Evolutionary conservation across 2,888 invertebrate genomes (phyloP), one percentile per base, ranked within the genome.

Genomic region (Meganola albula): DNA sequence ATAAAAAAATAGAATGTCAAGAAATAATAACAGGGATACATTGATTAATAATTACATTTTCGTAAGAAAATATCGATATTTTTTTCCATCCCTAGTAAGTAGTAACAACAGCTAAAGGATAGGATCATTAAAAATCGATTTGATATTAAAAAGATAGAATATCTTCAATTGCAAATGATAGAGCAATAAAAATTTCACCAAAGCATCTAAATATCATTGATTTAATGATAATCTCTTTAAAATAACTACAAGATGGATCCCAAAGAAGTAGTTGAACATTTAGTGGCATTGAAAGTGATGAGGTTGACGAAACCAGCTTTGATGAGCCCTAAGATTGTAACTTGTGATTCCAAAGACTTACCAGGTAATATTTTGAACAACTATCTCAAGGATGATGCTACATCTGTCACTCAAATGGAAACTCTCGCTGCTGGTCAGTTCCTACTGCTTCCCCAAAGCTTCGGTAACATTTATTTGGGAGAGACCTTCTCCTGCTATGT

Each of bases 401-500:
- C 95, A n/a, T 88, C 94, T 14, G 92, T 95, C 1, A 89, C 90
- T 38, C 93, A 93, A 34, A 89, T 94, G 65, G 95, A 95, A 77
- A 92, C 93, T 0, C 82, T 94, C 31, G 90, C 92, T n/a, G 88
- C 94, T 31, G 97, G 97, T 1, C 95, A 97, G 62, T 95, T 97
- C 69, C 87, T 99, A 60, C 87, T 98, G 34, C 83, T 99, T 30
- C 99, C 99, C 8, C 98, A 98, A 84, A 97, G 95, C 72, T 98
- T 99, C 79, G 98, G 98, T 3, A 98, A 97, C 70, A 98, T 99
- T 57, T 99, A 98, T 74, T 87, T 99, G 25, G 99, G 98, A 10
- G 99, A 99, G 88, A 98, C 97, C 8, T 99, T 99, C 83, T 95
- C 98, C 1, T 97, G 98, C 71, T 98, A 98, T 69, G 93, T 99